Evolutionary conservation across 2,113 vertebrate species (phyloP).

Genomic region (Rattus norvegicus): GRCr8 NC_086036.1:62568001-62568500

Average conservation of each 20-base stretch:
- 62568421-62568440: neutral
- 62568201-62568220: neutral
- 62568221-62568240: neutral
- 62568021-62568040: conserved; percentile 60
- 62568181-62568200: neutral
- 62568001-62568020: conserved; percentile 35
- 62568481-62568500: neutral
- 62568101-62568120: neutral
- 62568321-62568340: neutral
- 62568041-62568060: conserved; percentile 63
- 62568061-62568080: conserved; percentile 68
- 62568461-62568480: neutral
- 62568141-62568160: neutral
- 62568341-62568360: too few relatives aligned
- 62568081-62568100: conserved; percentile 81
- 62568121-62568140: neutral
- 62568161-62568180: neutral
- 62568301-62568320: neutral
- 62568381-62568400: neutral
- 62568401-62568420: neutral
- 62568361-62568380: neutral
- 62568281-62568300: neutral
- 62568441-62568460: neutral
- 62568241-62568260: neutral
- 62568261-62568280: neutral